These are phyloP conservation scores for Drosophila parabipectinata DNA, from an alignment of 1,140 invertebrate genomes.

Conservation along the genomic window DNA sequence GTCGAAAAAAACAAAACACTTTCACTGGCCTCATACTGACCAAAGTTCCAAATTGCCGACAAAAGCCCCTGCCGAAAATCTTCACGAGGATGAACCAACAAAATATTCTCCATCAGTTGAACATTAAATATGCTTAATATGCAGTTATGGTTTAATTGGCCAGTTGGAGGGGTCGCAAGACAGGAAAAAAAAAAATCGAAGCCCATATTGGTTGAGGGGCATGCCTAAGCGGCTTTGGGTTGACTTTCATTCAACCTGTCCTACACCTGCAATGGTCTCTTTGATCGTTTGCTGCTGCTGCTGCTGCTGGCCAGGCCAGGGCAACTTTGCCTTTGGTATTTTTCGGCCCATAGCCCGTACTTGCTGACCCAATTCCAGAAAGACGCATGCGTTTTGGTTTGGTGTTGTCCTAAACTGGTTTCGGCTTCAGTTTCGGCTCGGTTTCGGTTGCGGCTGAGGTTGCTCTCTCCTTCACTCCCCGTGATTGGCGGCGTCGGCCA, in stretches of 20 bases:
- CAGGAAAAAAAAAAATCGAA: constrained; percentile 4
- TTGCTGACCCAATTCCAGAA: constrained; percentile 78
- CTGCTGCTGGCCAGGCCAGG: constrained; percentile 12
- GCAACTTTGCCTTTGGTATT: constrained; percentile 55
- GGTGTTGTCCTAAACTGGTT: constrained; percentile 63
- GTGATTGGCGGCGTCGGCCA: constrained; percentile 62
- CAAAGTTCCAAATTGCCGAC: constrained; percentile 29
- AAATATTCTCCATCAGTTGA: constrained; percentile 15
- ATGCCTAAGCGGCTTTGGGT: constrained; percentile 51
- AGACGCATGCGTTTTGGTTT: constrained; percentile 73
- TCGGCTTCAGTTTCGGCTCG: constrained; percentile 57
- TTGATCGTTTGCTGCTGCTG: constrained; percentile 35
- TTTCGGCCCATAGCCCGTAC: constrained; percentile 56
- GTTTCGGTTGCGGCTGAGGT: constrained; percentile 31
- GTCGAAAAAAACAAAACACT: constrained; percentile 5
- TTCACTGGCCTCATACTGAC: constrained; percentile 11
- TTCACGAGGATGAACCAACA: not conserved
- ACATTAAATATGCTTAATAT: constrained; percentile 38
- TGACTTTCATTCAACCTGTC: constrained; percentile 74
- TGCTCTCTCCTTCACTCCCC: constrained; percentile 24
- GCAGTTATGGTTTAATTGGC: constrained; percentile 41
- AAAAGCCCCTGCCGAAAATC: constrained; percentile 1
- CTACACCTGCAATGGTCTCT: constrained; percentile 61
- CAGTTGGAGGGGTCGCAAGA: not conserved
- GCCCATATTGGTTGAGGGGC: constrained; percentile 35